phyloP scores from a whole-genome alignment of 2,888 invertebrate species.

The Thereva nobilitata region DNA sequence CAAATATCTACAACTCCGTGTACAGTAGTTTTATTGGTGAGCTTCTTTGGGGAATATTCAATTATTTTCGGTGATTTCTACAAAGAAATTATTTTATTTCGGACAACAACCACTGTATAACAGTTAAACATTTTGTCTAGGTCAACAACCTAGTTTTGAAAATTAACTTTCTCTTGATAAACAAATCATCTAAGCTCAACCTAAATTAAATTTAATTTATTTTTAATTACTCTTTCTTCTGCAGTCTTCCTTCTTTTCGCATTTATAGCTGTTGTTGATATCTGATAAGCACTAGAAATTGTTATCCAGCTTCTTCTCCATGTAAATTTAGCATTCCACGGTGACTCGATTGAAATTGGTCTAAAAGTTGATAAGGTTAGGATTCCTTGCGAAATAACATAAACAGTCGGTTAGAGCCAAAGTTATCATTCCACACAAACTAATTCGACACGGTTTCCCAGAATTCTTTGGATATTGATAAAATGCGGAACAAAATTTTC shows the following conservation, averaged over 20 bases:
- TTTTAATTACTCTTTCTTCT: conserved; percentile 64
- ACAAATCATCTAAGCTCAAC: background rate
- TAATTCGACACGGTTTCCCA: too few relatives aligned
- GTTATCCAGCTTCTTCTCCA: background rate
- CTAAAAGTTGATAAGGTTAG: too few relatives aligned
- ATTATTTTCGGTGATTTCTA: conserved; percentile 63
- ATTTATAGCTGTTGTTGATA: conserved; percentile 50
- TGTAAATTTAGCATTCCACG: background rate
- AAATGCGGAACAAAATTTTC: too few relatives aligned
- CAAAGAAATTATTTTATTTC: conserved; percentile 43
- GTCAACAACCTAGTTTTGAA: background rate
- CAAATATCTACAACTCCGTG: conserved; percentile 68
- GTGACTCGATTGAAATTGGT: too few relatives aligned
- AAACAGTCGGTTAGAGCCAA: too few relatives aligned
- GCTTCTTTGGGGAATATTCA: conserved; percentile 61
- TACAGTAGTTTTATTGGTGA: conserved; percentile 43
- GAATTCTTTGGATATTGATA: too few relatives aligned
- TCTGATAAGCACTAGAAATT: conserved; percentile 45
- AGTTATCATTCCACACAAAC: too few relatives aligned
- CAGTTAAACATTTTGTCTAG: background rate
- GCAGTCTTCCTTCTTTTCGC: conserved; percentile 66
- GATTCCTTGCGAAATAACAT: too few relatives aligned
- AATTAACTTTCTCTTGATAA: background rate
- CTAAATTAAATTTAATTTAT: background rate
- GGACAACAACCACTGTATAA: background rate